Percentiles rank a stretch among this genome's conserved stretches.
phyloP scores from a whole-genome alignment of 2,113 vertebrate species.

The Peromyscus californicus region DNA sequence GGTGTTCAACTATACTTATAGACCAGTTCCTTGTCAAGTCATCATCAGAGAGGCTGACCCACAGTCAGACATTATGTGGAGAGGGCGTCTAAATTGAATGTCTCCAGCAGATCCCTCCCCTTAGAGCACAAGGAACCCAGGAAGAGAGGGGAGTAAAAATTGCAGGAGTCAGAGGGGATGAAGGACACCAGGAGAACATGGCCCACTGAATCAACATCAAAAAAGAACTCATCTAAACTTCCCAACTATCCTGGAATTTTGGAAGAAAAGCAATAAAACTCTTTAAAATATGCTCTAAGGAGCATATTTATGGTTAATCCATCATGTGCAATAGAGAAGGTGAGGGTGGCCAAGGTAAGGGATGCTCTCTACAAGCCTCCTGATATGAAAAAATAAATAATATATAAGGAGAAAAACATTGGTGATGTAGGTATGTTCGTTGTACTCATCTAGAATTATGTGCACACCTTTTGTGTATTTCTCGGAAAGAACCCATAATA shows the following conservation, averaged over 20 bases:
- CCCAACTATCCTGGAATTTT: background rate
- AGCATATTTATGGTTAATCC: background rate
- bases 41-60: background rate
- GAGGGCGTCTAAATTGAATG: background rate
- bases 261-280: background rate
- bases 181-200: background rate
- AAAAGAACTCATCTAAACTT: background rate
- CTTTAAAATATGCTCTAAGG: background rate
- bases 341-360: background rate
- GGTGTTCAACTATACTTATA: background rate
- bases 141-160: background rate
- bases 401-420: background rate
- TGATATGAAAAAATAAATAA: background rate
- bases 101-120: no score
- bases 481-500: background rate
- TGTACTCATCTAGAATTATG: background rate
- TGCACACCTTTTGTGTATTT: fast-evolving
- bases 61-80: background rate
- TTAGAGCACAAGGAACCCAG: background rate
- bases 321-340: background rate
- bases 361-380: background rate
- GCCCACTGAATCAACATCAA: background rate
- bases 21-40: background rate
- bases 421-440: background rate
- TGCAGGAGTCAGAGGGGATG: background rate